Base-by-base conservation (phyloP, 2,113 vertebrate genomes). In the Chlamydotis undulata region DNA sequence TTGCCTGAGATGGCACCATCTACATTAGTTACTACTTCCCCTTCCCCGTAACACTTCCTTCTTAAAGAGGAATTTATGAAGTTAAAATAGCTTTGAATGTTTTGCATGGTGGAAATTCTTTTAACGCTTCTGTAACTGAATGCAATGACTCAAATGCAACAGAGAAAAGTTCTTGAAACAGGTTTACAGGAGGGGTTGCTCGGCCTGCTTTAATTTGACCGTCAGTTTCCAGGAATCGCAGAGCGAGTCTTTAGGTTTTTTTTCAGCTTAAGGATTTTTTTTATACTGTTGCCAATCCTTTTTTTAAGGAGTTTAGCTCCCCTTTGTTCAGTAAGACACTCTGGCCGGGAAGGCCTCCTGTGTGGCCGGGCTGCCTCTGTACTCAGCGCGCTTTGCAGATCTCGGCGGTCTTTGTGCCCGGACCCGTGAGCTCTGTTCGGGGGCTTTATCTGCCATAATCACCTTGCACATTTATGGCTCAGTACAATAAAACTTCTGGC, bases 401-500 rank as follows among this genome's bases (percentile, higher is more conserved):
- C 56, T 59, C 41, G 3, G 19, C 0, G 0, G 8, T 55, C 63
- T 43, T 56, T 35, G 52, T 59, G 86, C 59, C 45, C 12, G 8
- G 45, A 37, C 39, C 52, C 2, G 0, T 8, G 9, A 81, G 49
- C 69, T 80, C 65, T 11, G 13, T 11, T 73, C 4, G 0, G 11
- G 49, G 47, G 13, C 50, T 89, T 50, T 91, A 93, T 83, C 89
- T 79, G 39, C 50, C 31, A 5, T 74, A 89, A 92, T 89, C 76
- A 87, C 76, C 84, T 89, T 65, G 79, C 82, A 56, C 55, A 43
- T 87, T 83, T 69, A 39, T 18, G 17, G 68, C 43, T 63, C 7
- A 43, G 57, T 29, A 53, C 61, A 87, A 73, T 52, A 68, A 90
- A 78, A 60, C 35, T 39, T 37, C 29, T 64, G 85, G 47, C 47